Evolutionary conservation across 2,797 vertebrate species (phyloP).

Genomic region (Pyrrhura leucotis): DNA sequence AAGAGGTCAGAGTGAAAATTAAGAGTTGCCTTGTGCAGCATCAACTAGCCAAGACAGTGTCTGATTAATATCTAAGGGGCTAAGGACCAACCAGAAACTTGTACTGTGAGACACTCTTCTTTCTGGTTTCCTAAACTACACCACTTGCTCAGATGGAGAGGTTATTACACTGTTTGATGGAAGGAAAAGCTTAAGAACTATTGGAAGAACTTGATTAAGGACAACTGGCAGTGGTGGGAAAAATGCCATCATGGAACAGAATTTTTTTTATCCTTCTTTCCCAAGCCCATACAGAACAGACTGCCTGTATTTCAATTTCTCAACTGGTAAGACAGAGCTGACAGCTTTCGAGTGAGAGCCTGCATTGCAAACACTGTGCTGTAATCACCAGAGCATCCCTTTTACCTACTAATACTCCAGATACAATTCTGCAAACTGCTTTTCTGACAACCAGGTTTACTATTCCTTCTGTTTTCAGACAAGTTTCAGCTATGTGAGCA

Average conservation of each 20-base stretch:
- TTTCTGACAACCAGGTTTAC: background rate
- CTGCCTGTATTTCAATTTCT: slow-evolving; percentile 29
- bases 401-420: background rate
- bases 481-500: background rate
- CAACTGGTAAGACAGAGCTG: background rate
- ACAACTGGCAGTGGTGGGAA: background rate
- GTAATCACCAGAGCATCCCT: slow-evolving; percentile 8
- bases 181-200: background rate
- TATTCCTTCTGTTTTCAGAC: background rate
- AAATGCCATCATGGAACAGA: background rate
- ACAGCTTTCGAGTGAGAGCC: slow-evolving; percentile 2
- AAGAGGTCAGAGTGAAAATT: background rate
- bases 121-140: background rate
- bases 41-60: background rate
- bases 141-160: background rate
- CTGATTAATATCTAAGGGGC: background rate
- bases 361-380: background rate
- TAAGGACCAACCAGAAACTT: background rate
- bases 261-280: slow-evolving; percentile 19
- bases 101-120: background rate
- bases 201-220: background rate
- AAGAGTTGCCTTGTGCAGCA: background rate
- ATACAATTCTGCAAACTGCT: background rate
- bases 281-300: slow-evolving; percentile 35
- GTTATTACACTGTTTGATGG: background rate